Conservation (phyloP, 2,888 invertebrate species). For the Scaptodrosophila latifasciaeformis region DNA sequence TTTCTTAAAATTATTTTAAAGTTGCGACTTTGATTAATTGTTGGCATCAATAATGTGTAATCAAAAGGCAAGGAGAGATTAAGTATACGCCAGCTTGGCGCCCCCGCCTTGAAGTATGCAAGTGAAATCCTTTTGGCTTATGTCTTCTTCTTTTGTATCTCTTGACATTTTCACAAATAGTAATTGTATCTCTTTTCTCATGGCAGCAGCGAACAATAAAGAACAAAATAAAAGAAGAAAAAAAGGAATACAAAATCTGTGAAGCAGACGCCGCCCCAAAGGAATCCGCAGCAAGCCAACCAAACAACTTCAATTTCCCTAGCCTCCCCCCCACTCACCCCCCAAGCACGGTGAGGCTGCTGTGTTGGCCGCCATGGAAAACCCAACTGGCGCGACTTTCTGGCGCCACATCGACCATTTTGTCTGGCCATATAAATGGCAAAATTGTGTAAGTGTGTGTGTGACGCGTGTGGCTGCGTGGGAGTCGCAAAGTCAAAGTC, state of each 20-base stretch:
- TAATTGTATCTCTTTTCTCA: conserved; percentile 7
- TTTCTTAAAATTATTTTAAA: too few relatives aligned
- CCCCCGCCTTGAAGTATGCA: conserved; percentile 21
- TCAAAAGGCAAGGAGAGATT: conserved; percentile 13
- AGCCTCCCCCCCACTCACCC: conserved; percentile 15
- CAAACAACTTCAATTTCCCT: conserved; percentile 1
- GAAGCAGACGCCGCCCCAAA: background rate
- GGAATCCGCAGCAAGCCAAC: background rate
- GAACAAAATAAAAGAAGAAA: background rate
- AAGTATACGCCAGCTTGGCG: conserved; percentile 32
- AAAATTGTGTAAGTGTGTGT: conserved; percentile 4
- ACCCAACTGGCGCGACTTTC: conserved; percentile 74
- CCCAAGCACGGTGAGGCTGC: conserved; percentile 27
- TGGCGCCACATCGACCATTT: conserved; percentile 73
- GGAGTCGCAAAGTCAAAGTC: conserved; percentile 32
- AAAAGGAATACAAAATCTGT: background rate
- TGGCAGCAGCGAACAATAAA: conserved; percentile 2
- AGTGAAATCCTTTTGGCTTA: background rate
- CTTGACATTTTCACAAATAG: conserved; percentile 16
- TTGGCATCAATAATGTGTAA: background rate
- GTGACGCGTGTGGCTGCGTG: conserved; percentile 42
- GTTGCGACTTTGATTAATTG: conserved; percentile 27
- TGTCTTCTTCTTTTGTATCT: conserved; percentile 20
- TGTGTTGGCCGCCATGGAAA: conserved; percentile 47
- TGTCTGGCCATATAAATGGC: conserved; percentile 60